Evolutionary conservation across 1,140 invertebrate genomes (phyloP).

Genomic region (Leptoteleia sp.): DNA sequence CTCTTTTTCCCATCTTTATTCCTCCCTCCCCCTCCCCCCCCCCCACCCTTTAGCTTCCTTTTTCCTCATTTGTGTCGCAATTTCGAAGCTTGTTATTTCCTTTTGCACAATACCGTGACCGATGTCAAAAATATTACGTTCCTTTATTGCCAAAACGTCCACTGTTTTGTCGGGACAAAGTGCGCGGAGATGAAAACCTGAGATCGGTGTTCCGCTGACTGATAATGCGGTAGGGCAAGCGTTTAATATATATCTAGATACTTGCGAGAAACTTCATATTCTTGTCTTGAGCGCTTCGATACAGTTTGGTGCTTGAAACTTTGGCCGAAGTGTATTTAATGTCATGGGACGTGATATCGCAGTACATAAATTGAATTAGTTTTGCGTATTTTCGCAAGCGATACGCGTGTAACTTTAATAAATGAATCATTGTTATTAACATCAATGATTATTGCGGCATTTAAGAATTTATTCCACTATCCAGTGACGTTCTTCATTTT

Average conservation of each 20-base stretch:
- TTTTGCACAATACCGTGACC: conserved; percentile 25
- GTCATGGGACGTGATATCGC: conserved; percentile 22
- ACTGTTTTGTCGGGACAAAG: conserved; percentile 16
- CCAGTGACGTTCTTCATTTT: no score
- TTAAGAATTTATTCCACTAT: no score
- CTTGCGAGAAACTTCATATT: conserved; percentile 23
- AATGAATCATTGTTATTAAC: not conserved
- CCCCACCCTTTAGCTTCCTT: no score
- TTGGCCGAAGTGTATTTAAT: conserved; percentile 12
- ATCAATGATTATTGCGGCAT: not conserved
- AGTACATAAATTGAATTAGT: conserved; percentile 20
- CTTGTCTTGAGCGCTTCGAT: conserved; percentile 13
- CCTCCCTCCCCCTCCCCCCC: no score
- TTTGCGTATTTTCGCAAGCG: conserved; percentile 14
- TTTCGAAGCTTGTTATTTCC: conserved; percentile 21
- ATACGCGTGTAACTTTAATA: not conserved
- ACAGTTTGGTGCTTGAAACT: conserved; percentile 33
- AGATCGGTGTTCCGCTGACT: not conserved
- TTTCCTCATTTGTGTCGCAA: no score
- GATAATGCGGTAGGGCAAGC: conserved; percentile 9
- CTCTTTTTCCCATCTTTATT: no score
- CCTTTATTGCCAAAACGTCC: conserved; percentile 26
- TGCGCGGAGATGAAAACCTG: not conserved
- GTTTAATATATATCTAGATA: conserved; percentile 1
- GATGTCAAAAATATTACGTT: conserved; percentile 44